A percentile compares a stretch with the other conserved stretches of the same genome.
Evolutionary conservation across 30 jellyfish, hydroid and myxozoan species (phyloP).

Genomic region (Calvadosia cruxmelitensis): DNA sequence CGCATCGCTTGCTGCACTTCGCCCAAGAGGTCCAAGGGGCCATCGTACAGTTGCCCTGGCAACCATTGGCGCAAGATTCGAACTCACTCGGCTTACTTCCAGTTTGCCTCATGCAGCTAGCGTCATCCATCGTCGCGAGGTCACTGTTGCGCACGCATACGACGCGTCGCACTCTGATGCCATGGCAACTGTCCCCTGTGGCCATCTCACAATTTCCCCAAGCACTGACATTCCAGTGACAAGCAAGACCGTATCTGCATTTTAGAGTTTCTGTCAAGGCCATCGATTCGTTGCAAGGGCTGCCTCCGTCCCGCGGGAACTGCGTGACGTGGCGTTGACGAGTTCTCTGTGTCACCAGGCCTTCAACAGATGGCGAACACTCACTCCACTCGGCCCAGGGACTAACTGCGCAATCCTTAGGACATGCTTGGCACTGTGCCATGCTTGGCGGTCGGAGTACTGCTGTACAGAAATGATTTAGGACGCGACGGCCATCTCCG

Average conservation of each 20-base stretch:
- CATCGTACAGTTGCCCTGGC: slow-evolving; percentile 13
- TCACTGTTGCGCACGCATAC: slow-evolving; percentile 8
- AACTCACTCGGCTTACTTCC: slow-evolving; percentile 22
- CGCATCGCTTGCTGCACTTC: slow-evolving; percentile 34
- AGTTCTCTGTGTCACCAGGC: background rate
- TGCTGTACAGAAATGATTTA: slow-evolving; percentile 24
- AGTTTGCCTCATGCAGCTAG: slow-evolving; percentile 2
- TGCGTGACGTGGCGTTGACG: slow-evolving; percentile 20
- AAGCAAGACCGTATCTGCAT: slow-evolving; percentile 17
- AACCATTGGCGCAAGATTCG: slow-evolving; percentile 10
- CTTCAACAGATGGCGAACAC: slow-evolving; percentile 26
- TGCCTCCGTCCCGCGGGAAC: slow-evolving; percentile 24
- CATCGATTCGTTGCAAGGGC: slow-evolving; percentile 10
- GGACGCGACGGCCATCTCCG: too few species aligned
- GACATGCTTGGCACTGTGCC: slow-evolving; percentile 33
- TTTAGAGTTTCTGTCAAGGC: slow-evolving; percentile 5
- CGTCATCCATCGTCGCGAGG: slow-evolving; percentile 18
- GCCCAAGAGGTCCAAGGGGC: slow-evolving; percentile 39
- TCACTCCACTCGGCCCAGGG: slow-evolving; percentile 52
- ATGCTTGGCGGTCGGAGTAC: slow-evolving; percentile 24
- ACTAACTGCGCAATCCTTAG: slow-evolving; percentile 26
- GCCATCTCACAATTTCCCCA: slow-evolving; percentile 28
- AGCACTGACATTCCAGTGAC: slow-evolving; percentile 9
- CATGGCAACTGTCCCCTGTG: slow-evolving; percentile 24
- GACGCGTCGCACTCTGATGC: slow-evolving; percentile 29